These are phyloP conservation scores for Ctenodactylus gundi DNA, from an alignment of 2,113 vertebrate species.

Conservation along the genomic window DNA sequence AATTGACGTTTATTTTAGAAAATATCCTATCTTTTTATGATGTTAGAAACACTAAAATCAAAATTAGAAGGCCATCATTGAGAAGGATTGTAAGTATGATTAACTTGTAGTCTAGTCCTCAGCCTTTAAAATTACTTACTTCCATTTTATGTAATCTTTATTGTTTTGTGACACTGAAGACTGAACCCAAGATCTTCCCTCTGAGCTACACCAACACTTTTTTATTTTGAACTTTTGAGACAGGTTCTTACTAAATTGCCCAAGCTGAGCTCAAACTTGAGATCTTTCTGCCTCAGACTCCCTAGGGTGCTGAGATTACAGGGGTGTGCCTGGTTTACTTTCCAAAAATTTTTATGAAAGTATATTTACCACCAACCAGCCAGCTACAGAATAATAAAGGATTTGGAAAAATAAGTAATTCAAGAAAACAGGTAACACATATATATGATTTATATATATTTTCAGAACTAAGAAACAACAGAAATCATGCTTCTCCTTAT, in stretches of 20 bases:
- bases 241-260: neutral
- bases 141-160: neutral
- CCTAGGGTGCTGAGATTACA: neutral
- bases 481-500: neutral
- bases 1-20: neutral
- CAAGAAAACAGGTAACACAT: neutral
- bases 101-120: conserved; percentile 3
- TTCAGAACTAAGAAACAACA: neutral
- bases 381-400: neutral
- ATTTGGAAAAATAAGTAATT: neutral
- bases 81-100: neutral
- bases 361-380: neutral
- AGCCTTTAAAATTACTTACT: neutral
- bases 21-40: neutral
- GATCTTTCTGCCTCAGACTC: too few relatives aligned
- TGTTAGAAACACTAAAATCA: neutral
- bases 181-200: neutral
- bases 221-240: neutral
- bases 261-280: neutral
- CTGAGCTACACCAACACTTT: neutral
- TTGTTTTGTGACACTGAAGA: neutral
- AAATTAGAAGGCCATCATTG: neutral
- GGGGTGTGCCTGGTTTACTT: neutral
- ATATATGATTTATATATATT: neutral
- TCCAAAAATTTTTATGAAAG: conserved; percentile 9